Conservation (phyloP, 1,140 invertebrate genomes). For the Limonius californicus region DNA sequence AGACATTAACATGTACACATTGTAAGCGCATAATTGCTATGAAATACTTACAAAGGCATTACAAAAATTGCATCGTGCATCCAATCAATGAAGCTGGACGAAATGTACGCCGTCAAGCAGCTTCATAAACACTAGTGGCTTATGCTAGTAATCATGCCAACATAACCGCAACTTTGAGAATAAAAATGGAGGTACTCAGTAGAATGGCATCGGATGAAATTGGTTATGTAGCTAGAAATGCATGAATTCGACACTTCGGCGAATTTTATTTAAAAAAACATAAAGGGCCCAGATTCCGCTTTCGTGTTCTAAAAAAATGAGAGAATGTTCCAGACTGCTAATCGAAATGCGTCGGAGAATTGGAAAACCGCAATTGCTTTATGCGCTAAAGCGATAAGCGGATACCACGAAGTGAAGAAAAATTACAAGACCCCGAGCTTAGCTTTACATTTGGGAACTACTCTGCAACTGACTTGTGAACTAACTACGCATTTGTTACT, state of each 20-base stretch:
- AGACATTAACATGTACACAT: background rate
- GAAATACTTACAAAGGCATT: background rate
- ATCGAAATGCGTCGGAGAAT: slow-evolving; percentile 17
- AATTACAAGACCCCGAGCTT: slow-evolving; percentile 18
- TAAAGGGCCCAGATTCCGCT: background rate
- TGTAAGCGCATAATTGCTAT: background rate
- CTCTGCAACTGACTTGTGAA: slow-evolving; percentile 26
- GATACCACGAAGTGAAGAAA: background rate
- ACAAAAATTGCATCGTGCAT: background rate
- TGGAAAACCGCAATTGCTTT: background rate
- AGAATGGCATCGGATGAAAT: slow-evolving; percentile 28
- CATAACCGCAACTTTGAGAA: slow-evolving; percentile 8
- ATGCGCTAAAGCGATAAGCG: slow-evolving; percentile 10
- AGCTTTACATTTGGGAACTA: slow-evolving; percentile 26
- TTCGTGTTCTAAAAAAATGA: too few relatives aligned
- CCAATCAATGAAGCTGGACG: slow-evolving; percentile 17
- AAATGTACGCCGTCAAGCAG: background rate
- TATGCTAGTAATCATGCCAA: slow-evolving; percentile 12
- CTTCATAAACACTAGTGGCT: background rate
- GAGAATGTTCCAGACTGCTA: slow-evolving; percentile 26
- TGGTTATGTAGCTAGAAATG: slow-evolving; percentile 24
- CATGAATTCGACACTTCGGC: slow-evolving; percentile 22
- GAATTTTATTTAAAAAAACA: slow-evolving; percentile 29
- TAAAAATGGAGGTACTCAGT: slow-evolving; percentile 28
- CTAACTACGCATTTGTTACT: slow-evolving; percentile 16